Conservation (phyloP, 2,113 vertebrate species). For the Symphodus melops region DNA sequence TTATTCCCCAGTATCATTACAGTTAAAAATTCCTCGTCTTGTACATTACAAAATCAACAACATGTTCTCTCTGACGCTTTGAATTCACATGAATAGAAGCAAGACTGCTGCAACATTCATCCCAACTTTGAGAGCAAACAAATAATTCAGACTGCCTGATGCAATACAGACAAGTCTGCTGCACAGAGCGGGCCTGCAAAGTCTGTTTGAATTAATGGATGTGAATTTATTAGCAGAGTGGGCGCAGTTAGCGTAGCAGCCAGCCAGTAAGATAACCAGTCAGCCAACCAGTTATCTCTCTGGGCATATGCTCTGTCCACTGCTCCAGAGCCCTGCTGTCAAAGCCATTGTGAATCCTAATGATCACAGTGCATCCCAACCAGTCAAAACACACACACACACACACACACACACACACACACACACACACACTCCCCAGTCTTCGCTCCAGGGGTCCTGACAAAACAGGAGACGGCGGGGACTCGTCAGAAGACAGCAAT, state of each 20-base stretch:
- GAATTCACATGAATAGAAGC: slow-evolving; percentile 32
- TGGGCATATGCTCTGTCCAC: slow-evolving; percentile 74
- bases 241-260: slow-evolving; percentile 25
- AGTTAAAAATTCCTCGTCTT: slow-evolving; percentile 27
- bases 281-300: slow-evolving; percentile 68
- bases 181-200: slow-evolving; percentile 6
- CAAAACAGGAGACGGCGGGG: slow-evolving; percentile 79
- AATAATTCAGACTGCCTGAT: slow-evolving; percentile 60
- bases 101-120: slow-evolving; percentile 62
- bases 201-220: slow-evolving; percentile 57
- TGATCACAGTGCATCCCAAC: slow-evolving; percentile 71
- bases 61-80: slow-evolving; percentile 25
- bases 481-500: slow-evolving; percentile 78
- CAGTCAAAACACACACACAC: slow-evolving; percentile 37
- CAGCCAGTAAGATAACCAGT: slow-evolving; percentile 57
- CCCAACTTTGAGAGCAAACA: slow-evolving; percentile 54
- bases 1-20: slow-evolving; percentile 14
- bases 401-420: slow-evolving; percentile 24
- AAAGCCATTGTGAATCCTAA: slow-evolving; percentile 79
- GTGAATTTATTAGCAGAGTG: slow-evolving; percentile 42
- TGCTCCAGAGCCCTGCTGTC: slow-evolving; percentile 69
- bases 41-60: slow-evolving; percentile 16
- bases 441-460: slow-evolving; percentile 78
- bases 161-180: slow-evolving; percentile 18
- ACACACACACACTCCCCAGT: slow-evolving; percentile 34